phyloP scores from a whole-genome alignment of 2,888 invertebrate genomes.

The Ichneumon xanthorius region DNA sequence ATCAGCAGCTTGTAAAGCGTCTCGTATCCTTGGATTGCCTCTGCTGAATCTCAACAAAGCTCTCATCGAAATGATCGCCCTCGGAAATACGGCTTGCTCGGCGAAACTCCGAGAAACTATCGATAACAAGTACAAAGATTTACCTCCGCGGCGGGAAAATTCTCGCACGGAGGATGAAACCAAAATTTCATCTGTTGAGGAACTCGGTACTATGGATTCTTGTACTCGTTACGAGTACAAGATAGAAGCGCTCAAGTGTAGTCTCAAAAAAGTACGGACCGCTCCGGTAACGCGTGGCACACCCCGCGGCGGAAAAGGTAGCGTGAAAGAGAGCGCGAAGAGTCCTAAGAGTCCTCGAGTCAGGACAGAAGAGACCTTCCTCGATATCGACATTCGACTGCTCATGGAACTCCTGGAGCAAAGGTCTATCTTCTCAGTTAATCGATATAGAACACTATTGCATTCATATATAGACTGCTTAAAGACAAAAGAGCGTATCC shows the following conservation, averaged over 20 bases:
- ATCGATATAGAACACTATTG: not conserved
- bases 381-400: constrained; percentile 67
- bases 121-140: constrained; percentile 74
- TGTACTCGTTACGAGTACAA: constrained; percentile 76
- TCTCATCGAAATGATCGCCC: constrained; percentile 74
- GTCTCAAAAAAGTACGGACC: constrained; percentile 28
- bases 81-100: constrained; percentile 67
- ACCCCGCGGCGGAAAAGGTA: constrained; percentile 35
- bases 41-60: constrained; percentile 74
- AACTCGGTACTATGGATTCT: constrained; percentile 71
- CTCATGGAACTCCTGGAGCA: constrained; percentile 73
- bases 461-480: too few relatives aligned
- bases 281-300: not conserved
- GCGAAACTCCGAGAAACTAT: constrained; percentile 73
- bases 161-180: constrained; percentile 25
- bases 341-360: constrained; percentile 30
- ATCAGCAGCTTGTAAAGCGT: constrained; percentile 85
- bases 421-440: constrained; percentile 71
- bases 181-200: constrained; percentile 70
- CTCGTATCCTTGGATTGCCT: constrained; percentile 73
- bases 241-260: constrained; percentile 71
- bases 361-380: constrained; percentile 65
- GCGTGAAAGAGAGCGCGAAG: constrained; percentile 53
- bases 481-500: too few relatives aligned
- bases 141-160: constrained; percentile 52